Evolutionary conservation across 2,113 vertebrate species (phyloP).

Genomic region (Hippopotamus amphibius): DNA sequence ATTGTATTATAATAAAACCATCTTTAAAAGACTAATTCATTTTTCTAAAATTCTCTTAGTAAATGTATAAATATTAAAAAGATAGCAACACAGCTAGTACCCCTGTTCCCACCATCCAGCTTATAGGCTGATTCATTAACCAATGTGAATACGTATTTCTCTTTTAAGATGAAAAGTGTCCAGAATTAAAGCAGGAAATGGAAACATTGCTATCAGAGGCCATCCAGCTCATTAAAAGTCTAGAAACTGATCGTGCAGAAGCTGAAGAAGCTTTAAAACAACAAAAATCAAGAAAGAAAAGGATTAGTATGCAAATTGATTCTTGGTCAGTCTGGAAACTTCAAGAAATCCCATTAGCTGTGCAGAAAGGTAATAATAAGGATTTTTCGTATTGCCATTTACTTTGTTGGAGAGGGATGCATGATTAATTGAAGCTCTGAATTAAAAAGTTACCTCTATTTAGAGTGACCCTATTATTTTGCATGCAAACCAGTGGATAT

Average conservation of each 20-base stretch:
- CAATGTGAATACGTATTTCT: background rate
- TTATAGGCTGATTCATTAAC: background rate
- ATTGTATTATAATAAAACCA: background rate
- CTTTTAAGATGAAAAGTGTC: constrained; percentile 80
- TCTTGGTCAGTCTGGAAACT: constrained; percentile 89
- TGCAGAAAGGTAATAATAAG: constrained; percentile 88
- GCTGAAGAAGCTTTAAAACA: constrained; percentile 88
- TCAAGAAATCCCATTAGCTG: constrained; percentile 85
- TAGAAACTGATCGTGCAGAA: constrained; percentile 90
- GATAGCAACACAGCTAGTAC: background rate
- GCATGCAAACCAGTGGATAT: background rate
- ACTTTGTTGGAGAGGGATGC: background rate
- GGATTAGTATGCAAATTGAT: constrained; percentile 86
- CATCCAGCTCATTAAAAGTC: constrained; percentile 88
- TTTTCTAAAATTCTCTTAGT: constrained; percentile 44
- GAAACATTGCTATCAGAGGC: constrained; percentile 89
- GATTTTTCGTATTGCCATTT: constrained; percentile 20
- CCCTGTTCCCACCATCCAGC: background rate
- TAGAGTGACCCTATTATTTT: background rate
- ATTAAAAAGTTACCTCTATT: background rate
- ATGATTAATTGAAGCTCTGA: background rate
- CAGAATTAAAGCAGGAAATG: constrained; percentile 87
- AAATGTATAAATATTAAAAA: background rate
- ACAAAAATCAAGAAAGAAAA: constrained; percentile 86
- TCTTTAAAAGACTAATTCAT: background rate